These are phyloP conservation scores for Mesorhabditis belari DNA, from an alignment of 2,888 invertebrate species.

Conservation along the genomic window DNA sequence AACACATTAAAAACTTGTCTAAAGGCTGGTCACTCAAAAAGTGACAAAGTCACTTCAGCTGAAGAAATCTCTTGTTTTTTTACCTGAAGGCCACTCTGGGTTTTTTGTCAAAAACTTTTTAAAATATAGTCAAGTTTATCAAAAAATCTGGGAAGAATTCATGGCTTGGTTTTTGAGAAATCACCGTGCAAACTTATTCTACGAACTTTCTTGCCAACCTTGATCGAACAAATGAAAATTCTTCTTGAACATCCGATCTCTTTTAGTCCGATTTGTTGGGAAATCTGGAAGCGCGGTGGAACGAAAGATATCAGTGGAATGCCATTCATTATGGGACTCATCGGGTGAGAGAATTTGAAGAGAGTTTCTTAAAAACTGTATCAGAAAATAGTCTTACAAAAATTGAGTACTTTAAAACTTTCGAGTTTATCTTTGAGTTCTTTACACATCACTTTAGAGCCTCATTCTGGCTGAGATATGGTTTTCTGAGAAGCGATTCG, in stretches of 20 bases:
- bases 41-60: too few species aligned
- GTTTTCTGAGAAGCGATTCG: conserved; percentile 67
- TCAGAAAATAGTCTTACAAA: too few species aligned
- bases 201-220: too few species aligned
- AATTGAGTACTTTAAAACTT: neutral
- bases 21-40: too few species aligned
- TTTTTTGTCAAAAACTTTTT: too few species aligned
- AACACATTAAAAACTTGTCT: too few species aligned
- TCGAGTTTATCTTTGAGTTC: neutral
- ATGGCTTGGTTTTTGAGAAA: too few species aligned
- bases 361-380: neutral
- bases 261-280: conserved; percentile 43
- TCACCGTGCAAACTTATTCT: too few species aligned
- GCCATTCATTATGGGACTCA: conserved; percentile 47
- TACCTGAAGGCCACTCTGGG: too few species aligned
- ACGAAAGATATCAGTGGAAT: conserved; percentile 43
- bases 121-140: too few species aligned
- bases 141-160: too few species aligned
- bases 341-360: conserved; percentile 38
- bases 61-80: too few species aligned
- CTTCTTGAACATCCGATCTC: neutral
- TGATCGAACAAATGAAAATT: neutral
- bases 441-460: conserved; percentile 61
- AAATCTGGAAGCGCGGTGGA: conserved; percentile 28
- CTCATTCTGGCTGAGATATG: conserved; percentile 75